These are phyloP conservation scores for Hexactinellida sp. DNA, from an alignment of 37 sponge, comb jelly and placozoan genomes.

Conservation along the genomic window DNA sequence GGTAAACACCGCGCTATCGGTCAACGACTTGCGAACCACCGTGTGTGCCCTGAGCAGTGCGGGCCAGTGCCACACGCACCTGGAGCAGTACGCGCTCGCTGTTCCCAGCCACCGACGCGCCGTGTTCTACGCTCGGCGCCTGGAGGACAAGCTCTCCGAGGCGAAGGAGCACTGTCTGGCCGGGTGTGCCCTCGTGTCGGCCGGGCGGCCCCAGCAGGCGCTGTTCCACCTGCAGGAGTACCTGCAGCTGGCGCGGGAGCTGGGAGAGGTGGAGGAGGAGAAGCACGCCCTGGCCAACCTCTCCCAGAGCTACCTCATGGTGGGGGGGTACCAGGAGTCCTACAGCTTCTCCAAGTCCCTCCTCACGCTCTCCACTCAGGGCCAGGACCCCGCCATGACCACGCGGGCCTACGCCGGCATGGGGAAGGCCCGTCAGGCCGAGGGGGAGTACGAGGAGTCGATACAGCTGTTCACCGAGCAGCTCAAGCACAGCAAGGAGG, in stretches of 20 bases:
- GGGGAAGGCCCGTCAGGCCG: constrained; percentile 70
- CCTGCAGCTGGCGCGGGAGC: constrained; percentile 33
- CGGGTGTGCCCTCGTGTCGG: constrained; percentile 55
- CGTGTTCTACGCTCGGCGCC: background rate
- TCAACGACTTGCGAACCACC: background rate
- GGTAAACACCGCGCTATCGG: background rate
- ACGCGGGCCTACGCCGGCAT: constrained; percentile 60
- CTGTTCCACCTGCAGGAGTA: constrained; percentile 49
- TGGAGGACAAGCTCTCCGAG: constrained; percentile 46
- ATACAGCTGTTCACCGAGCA: constrained; percentile 52
- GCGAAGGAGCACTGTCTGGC: constrained; percentile 71
- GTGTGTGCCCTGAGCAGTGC: constrained; percentile 25
- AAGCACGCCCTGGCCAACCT: constrained; percentile 59
- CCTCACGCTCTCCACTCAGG: constrained; percentile 49
- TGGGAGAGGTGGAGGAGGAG: constrained; percentile 42
- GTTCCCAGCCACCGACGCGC: background rate
- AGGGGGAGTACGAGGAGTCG: constrained; percentile 50
- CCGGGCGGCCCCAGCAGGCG: constrained; percentile 52
- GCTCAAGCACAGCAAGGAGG: constrained; percentile 32
- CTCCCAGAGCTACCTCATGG: constrained; percentile 59
- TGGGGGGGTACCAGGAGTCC: constrained; percentile 55
- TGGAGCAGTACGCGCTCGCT: constrained; percentile 66
- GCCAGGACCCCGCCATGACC: constrained; percentile 45
- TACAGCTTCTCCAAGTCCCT: constrained; percentile 53
- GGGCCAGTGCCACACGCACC: constrained; percentile 50